A percentile compares a stretch with the other conserved stretches of the same genome.
These are phyloP conservation scores for Isichthys henryi DNA, from an alignment of 2,113 vertebrate species.

Conservation along the genomic window DNA sequence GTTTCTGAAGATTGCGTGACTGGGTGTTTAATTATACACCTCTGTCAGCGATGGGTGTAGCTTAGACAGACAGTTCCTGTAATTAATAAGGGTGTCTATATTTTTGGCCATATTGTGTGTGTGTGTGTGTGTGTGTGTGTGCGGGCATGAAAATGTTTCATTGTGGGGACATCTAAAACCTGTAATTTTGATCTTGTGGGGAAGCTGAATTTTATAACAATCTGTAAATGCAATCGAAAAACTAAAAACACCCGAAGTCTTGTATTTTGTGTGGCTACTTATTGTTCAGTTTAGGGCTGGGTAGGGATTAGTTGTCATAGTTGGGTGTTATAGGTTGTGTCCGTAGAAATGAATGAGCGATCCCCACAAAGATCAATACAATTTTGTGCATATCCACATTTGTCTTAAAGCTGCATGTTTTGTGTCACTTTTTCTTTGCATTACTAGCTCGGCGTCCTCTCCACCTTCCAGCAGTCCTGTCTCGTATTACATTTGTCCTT, in stretches of 20 bases:
- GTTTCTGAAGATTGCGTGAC: background rate
- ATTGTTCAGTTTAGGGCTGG: background rate
- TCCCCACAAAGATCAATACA: background rate
- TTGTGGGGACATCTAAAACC: background rate
- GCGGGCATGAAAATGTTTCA: background rate
- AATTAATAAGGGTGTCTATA: background rate
- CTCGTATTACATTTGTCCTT: background rate
- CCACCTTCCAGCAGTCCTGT: background rate
- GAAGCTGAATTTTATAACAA: background rate
- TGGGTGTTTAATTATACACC: background rate
- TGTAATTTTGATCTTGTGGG: background rate
- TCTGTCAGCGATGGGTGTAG: background rate
- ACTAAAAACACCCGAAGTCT: background rate
- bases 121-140: background rate
- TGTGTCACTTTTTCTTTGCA: background rate
- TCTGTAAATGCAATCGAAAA: background rate
- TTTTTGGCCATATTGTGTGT: background rate
- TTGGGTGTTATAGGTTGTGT: background rate
- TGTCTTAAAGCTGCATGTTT: background rate
- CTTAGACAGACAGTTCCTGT: background rate
- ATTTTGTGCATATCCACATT: background rate
- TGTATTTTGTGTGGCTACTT: background rate
- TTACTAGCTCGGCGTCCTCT: background rate
- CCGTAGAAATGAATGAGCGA: background rate
- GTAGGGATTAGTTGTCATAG: background rate